phyloP scores from a whole-genome alignment of 2,113 vertebrate genomes.

The Thalassarche chlororhynchos region DNA sequence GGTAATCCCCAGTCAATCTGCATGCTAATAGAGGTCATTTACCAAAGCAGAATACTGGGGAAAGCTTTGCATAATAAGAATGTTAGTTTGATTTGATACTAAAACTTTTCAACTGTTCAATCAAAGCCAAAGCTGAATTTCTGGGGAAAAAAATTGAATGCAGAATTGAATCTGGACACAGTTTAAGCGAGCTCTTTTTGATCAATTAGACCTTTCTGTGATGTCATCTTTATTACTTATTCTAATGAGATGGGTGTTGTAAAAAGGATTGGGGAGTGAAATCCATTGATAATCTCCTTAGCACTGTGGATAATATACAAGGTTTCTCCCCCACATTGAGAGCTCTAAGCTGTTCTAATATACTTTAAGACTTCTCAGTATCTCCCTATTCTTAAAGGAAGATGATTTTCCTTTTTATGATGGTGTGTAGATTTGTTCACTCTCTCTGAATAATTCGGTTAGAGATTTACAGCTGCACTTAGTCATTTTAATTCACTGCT shows the following conservation, averaged over 20 bases:
- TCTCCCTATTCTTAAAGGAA: conserved; percentile 17
- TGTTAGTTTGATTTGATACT: conserved; percentile 61
- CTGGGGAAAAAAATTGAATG: neutral
- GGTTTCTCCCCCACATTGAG: conserved; percentile 64
- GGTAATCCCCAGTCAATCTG: conserved; percentile 74
- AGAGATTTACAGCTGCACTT: conserved; percentile 6
- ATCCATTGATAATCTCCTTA: conserved; percentile 72
- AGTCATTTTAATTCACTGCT: neutral
- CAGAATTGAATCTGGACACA: conserved; percentile 17
- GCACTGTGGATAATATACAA: conserved; percentile 34
- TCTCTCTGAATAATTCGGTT: neutral
- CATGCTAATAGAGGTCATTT: conserved; percentile 76
- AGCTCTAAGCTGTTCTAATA: conserved; percentile 56
- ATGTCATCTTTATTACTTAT: conserved; percentile 58
- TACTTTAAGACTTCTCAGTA: conserved; percentile 25
- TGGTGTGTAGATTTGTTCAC: neutral
- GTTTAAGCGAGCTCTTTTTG: conserved; percentile 40
- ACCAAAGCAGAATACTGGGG: conserved; percentile 49
- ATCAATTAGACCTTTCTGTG: conserved; percentile 34
- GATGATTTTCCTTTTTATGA: conserved; percentile 25
- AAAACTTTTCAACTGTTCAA: conserved; percentile 54
- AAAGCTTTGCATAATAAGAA: conserved; percentile 71
- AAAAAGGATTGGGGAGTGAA: conserved; percentile 52
- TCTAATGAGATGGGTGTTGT: conserved; percentile 49
- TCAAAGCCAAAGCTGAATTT: conserved; percentile 56